These are phyloP conservation scores for Odontomyia ornata DNA, from an alignment of 2,888 invertebrate species.

Conservation along the genomic window DNA sequence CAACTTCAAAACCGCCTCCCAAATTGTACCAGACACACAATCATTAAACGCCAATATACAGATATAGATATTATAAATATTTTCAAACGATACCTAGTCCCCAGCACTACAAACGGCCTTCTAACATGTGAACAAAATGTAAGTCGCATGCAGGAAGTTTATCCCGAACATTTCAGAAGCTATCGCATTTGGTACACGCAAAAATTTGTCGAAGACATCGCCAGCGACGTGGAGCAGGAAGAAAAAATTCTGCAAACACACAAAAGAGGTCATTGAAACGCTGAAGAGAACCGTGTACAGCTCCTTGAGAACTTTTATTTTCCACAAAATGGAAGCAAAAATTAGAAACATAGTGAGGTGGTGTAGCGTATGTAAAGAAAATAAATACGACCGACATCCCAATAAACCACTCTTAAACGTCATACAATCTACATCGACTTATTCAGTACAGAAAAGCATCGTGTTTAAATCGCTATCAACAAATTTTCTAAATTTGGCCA, in stretches of 20 bases:
- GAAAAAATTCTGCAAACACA: no score
- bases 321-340: background rate
- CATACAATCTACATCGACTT: background rate
- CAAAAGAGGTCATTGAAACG: background rate
- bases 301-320: background rate
- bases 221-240: no score
- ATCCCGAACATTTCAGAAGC: no score
- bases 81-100: background rate
- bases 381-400: no score
- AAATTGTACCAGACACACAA: background rate
- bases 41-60: background rate
- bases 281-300: background rate
- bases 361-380: background rate
- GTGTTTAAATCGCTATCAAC: no score
- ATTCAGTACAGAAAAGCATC: no score
- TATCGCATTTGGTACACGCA: no score
- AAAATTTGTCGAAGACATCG: no score
- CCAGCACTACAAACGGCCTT: background rate
- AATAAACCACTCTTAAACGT: background rate
- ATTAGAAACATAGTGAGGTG: background rate
- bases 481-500: no score
- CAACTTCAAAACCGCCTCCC: background rate
- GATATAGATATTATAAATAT: no score
- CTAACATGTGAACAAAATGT: background rate
- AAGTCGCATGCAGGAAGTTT: no score